Evolutionary conservation across 2,888 invertebrate genomes (phyloP).

Genomic region (Lucinisca nassula): DNA sequence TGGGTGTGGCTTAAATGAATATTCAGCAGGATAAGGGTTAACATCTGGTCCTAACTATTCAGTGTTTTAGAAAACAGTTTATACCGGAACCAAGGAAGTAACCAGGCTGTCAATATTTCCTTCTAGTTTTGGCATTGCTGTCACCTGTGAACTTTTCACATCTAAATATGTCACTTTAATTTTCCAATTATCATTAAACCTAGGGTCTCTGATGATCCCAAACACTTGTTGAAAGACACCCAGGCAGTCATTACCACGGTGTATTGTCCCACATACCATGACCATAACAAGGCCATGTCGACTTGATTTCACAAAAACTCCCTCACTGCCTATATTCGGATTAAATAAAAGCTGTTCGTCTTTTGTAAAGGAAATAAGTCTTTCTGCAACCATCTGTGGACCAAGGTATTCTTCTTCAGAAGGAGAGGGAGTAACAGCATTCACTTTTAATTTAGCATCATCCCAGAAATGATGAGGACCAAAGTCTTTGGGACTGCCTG

Average conservation of each 20-base stretch:
- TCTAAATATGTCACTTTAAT: slow-evolving; percentile 89
- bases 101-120: slow-evolving; percentile 52
- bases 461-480: slow-evolving; percentile 85
- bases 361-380: slow-evolving; percentile 75
- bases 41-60: too few species aligned
- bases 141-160: slow-evolving; percentile 62
- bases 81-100: slow-evolving; percentile 1
- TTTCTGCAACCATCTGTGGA: slow-evolving; percentile 69
- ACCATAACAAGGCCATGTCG: slow-evolving; percentile 91
- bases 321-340: slow-evolving; percentile 90
- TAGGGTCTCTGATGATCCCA: slow-evolving; percentile 91
- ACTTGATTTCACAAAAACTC: slow-evolving; percentile 90
- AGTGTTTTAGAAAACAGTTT: too few species aligned
- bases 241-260: slow-evolving; percentile 89
- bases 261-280: slow-evolving; percentile 91
- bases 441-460: slow-evolving; percentile 76
- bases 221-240: slow-evolving; percentile 92
- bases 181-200: slow-evolving; percentile 91
- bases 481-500: slow-evolving; percentile 73
- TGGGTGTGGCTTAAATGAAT: too few species aligned
- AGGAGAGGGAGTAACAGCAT: slow-evolving; percentile 50
- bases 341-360: slow-evolving; percentile 89
- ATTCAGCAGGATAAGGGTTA: too few species aligned
- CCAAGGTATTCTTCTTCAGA: slow-evolving; percentile 71
- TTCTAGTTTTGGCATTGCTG: slow-evolving; percentile 69